Base-by-base conservation (phyloP, 1,140 invertebrate genomes). In the Steinernema khuongi region DNA sequence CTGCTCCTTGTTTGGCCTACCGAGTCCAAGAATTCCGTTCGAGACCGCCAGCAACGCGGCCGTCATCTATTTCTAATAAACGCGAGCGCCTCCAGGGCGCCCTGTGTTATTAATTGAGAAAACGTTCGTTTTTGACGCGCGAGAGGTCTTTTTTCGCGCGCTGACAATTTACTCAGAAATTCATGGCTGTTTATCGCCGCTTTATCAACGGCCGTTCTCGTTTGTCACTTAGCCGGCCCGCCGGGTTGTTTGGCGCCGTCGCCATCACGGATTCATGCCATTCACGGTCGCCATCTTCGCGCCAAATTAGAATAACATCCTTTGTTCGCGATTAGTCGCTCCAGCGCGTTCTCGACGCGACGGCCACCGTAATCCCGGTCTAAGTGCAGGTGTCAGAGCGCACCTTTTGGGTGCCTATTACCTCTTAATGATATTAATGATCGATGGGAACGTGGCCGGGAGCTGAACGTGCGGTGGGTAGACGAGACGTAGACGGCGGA, bases 1-100 rank as follows among this genome's bases (percentile, higher is more conserved):
- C n/a, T n/a, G n/a, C n/a, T n/a, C n/a, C n/a, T n/a, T n/a, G n/a
- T n/a, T n/a, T n/a, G n/a, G n/a, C n/a, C n/a, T n/a, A n/a, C n/a
- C n/a, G n/a, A n/a, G n/a, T n/a, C 36, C 7, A 41, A n/a, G 36
- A 41, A 41, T 41, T 41, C 36, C 7, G 7, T 41, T 7, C 36
- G 36, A n/a, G 36, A 41, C 36, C 36, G n/a, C 7, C 36, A n/a
- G 36, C 36, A n/a, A n/a, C 7, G 50, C 50, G 22, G 11, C 50
- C 50, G 50, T 22, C 50, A 60, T 60, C 50, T 60, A 60, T 60
- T 60, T 60, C 50, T 60, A 60, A 60, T 60, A 60, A 60, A 60
- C 22, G 50, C 14, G 50, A 14, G 50, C 11, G 50, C 50, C 7
- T 60, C 14, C 50, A 22, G 50, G 7, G 36, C 36, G 36, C 11